Conservation (phyloP, 2,113 vertebrate species). For the Dicentrarchus labrax region DNA sequence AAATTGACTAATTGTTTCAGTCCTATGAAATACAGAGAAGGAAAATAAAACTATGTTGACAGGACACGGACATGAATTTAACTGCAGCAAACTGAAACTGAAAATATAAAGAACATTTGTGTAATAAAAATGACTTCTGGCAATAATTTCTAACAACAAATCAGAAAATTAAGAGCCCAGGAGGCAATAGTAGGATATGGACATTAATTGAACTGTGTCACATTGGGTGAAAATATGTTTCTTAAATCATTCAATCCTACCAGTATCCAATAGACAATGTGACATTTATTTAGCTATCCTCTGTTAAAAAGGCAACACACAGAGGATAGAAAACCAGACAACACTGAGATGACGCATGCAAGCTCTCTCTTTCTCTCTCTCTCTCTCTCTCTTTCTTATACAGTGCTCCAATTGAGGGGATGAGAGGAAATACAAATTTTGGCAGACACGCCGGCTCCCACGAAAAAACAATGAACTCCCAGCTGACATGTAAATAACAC, state of each 20-base stretch:
- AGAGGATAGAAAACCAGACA: constrained; percentile 24
- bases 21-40: neutral
- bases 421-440: constrained; percentile 72
- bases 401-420: constrained; percentile 56
- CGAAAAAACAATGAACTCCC: constrained; percentile 70
- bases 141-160: neutral
- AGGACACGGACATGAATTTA: neutral
- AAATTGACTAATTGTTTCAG: neutral
- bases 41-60: neutral
- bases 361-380: neutral
- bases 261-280: neutral
- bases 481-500: constrained; percentile 72
- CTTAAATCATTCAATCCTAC: neutral
- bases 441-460: constrained; percentile 72
- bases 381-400: constrained; percentile 22
- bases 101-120: neutral
- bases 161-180: neutral
- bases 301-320: neutral
- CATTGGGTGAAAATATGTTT: neutral
- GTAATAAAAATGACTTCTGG: neutral
- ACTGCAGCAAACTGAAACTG: neutral
- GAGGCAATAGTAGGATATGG: neutral
- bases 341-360: constrained; percentile 9
- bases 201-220: neutral
- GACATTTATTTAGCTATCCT: constrained; percentile 3